phyloP scores from a whole-genome alignment of 1,140 invertebrate genomes.

The Leptinotarsa defecta region DNA sequence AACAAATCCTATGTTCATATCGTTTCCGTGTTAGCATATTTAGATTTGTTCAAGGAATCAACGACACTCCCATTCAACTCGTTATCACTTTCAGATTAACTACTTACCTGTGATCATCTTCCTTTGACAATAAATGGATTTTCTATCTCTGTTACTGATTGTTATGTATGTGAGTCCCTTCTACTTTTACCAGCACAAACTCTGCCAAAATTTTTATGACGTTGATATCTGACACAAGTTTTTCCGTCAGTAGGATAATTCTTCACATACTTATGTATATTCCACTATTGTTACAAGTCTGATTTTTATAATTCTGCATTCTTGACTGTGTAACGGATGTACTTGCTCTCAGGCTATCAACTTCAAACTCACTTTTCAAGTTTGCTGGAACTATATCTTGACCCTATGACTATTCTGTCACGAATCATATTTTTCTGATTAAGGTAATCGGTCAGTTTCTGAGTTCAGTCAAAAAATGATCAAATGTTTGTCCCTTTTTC shows the following conservation, averaged over 20 bases:
- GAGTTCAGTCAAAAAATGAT: neutral
- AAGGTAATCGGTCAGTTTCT: constrained; percentile 17
- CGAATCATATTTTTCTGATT: constrained; percentile 28
- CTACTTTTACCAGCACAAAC: neutral
- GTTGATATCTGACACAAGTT: neutral
- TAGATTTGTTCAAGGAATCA: neutral
- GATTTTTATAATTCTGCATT: neutral
- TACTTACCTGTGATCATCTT: neutral
- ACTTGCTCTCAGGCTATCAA: neutral
- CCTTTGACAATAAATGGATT: neutral
- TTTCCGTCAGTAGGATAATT: neutral
- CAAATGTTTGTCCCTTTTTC: too few relatives aligned
- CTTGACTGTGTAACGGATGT: neutral
- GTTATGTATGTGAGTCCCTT: neutral
- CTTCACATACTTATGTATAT: neutral
- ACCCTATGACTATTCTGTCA: constrained; percentile 37
- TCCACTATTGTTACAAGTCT: neutral
- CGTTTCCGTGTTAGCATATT: neutral
- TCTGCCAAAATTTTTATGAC: neutral
- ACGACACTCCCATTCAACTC: neutral
- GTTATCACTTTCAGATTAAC: neutral
- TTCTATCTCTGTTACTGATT: neutral
- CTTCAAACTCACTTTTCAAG: neutral
- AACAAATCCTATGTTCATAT: neutral
- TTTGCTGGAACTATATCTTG: neutral